phyloP scores from a whole-genome alignment of 2,888 invertebrate species.

The Pammene fasciana region DNA sequence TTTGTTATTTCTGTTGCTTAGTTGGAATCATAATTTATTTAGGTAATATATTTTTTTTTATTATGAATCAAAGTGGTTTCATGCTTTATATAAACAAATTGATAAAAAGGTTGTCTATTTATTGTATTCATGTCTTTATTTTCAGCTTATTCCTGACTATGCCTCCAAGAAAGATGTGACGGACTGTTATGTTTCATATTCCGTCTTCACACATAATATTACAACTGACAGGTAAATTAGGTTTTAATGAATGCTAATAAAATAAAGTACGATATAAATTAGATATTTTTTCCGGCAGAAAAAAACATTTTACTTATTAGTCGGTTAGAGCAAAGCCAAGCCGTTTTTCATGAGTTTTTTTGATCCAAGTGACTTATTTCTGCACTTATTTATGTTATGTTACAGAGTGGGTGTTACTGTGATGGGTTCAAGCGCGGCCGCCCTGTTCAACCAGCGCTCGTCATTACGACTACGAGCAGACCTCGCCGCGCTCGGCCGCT shows the following conservation, averaged over 20 bases:
- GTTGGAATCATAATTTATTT: no score
- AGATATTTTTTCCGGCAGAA: not conserved
- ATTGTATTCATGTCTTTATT: slow-evolving; percentile 32
- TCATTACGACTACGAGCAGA: not conserved
- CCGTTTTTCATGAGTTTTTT: no score
- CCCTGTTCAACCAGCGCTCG: slow-evolving; percentile 6
- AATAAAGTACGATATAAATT: not conserved
- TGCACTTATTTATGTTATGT: no score
- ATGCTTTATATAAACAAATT: no score
- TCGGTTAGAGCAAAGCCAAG: no score
- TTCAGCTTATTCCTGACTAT: slow-evolving; percentile 64
- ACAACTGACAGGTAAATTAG: slow-evolving; percentile 72
- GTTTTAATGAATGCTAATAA: not conserved
- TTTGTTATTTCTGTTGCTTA: no score
- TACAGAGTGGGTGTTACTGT: slow-evolving; percentile 1
- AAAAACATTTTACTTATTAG: no score
- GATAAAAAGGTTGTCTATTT: no score
- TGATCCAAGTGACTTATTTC: no score
- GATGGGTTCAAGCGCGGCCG: not conserved
- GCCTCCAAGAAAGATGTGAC: slow-evolving; percentile 51
- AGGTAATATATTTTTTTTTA: no score
- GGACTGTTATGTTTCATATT: slow-evolving; percentile 67
- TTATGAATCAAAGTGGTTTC: no score
- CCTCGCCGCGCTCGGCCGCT: not conserved
- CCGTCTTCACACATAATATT: slow-evolving; percentile 73